A percentile compares a stretch with the other conserved stretches of the same genome.
phyloP scores from a whole-genome alignment of 2,888 invertebrate species.

The Subacronicta megacephala region DNA sequence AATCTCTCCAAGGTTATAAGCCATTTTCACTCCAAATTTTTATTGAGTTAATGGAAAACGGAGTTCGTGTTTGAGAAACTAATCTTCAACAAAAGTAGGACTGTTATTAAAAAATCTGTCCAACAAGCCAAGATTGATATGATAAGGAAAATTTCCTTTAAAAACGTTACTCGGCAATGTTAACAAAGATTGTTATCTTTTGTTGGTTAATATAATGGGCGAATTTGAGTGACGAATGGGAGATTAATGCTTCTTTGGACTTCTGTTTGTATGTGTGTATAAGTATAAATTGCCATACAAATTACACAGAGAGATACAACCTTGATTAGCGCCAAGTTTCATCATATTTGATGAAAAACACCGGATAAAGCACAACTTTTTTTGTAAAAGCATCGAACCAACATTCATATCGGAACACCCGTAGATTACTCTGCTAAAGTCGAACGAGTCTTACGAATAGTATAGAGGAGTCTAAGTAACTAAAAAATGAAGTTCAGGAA shows the following conservation, averaged over 20 bases:
- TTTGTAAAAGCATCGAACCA: slow-evolving; percentile 28
- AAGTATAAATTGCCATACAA: too few species aligned
- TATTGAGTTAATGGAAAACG: slow-evolving; percentile 53
- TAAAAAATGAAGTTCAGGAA: neutral
- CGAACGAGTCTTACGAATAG: slow-evolving; percentile 33
- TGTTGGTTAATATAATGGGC: slow-evolving; percentile 4
- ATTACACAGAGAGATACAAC: neutral
- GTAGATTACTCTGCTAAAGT: slow-evolving; percentile 40
- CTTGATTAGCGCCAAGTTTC: slow-evolving; percentile 2
- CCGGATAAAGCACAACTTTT: slow-evolving; percentile 22
- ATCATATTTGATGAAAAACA: slow-evolving; percentile 22
- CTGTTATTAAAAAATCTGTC: slow-evolving; percentile 52
- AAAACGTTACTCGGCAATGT: slow-evolving; percentile 6
- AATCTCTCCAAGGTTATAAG: slow-evolving; percentile 33
- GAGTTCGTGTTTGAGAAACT: slow-evolving; percentile 38
- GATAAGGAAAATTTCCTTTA: slow-evolving; percentile 25
- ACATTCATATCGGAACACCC: slow-evolving; percentile 47
- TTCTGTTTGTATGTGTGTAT: neutral
- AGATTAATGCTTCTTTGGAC: neutral
- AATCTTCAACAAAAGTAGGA: slow-evolving; percentile 35
- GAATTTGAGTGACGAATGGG: slow-evolving; percentile 4
- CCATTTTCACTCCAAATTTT: slow-evolving; percentile 42
- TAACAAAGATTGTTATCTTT: slow-evolving; percentile 19
- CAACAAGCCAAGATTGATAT: slow-evolving; percentile 53
- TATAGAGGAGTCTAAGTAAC: slow-evolving; percentile 29